Evolutionary conservation across 1,140 invertebrate genomes (phyloP), one percentile per base, ranked within the genome.

Genomic region (Cryptotermes secundus): DNA sequence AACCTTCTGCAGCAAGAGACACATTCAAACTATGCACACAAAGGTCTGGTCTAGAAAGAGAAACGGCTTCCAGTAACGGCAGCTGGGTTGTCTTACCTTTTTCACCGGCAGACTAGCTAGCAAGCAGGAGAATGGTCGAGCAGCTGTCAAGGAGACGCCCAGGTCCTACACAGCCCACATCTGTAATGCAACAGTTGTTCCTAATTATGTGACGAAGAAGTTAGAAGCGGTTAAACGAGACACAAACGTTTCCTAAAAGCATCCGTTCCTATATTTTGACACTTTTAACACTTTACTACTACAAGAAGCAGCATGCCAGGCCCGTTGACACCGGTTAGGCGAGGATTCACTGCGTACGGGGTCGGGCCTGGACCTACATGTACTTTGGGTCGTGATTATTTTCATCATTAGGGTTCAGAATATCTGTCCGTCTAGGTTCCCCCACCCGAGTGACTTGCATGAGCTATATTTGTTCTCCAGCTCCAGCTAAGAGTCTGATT

Each of bases 21-120:
- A 72, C 59, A 72, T 72, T 72, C 59, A 72, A 72, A 72, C 59
- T 72, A n/a, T 72, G 59, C 59, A 72, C 59, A 72, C 59, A 72
- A 72, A 72, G 59, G 59, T 72, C 45, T 49, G 19, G 45, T 19
- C 3, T 31, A 72, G 59, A 72, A 72, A 72, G 59, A 72, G 59
- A 72, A 72, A 72, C 59, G 26, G 31, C 59, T 72, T n/a, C 59
- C 26, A 72, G 59, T 31, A 72, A 72, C 59, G 59, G 59, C 59
- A 6, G 59, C 26, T n/a, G 26, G 59, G 59, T 72, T n/a, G 59
- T 31, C 59, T 72, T 72, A 72, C 59, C 59, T 72, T 72, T n/a
- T 72, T 72, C 59, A 72, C 26, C 59, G 59, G 59, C n/a, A 31
- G 9, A 14, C 7, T 12, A 72, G 26, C 59, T 2, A n/a, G 59